Evolutionary conservation across 2,797 vertebrate genomes (phyloP), one percentile per base, ranked within the genome.

Genomic region (Balearica regulorum): DNA sequence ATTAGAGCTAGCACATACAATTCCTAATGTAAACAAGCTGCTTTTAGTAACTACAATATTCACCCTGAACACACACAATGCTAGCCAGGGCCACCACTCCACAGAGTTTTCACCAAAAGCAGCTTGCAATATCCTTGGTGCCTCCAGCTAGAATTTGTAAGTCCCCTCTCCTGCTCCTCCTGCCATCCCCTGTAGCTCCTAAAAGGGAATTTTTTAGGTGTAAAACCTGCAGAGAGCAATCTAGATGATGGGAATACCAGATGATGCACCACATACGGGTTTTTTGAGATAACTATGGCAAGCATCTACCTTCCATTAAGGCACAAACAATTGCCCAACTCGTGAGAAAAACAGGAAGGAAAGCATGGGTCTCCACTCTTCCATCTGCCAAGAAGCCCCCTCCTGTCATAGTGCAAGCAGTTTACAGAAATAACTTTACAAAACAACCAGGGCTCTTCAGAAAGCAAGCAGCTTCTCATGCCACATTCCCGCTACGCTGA

Each of bases 1-100:
- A 95, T 97, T 96, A 97, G 93, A 96, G 93, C 93, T 83, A 95
- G 92, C 95, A 97, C 82, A 94, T 83, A 94, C 96, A 97, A 84
- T 70, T 95, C 94, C 87, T 94, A 96, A 95, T 82, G 90, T 97
- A 97, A 97, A 97, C 96, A 97, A 87, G 94, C 93, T 93, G 95
- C 96, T 97, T 97, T 96, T 95, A 97, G 96, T 68, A 94, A 95
- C 93, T 91, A 73, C 89, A 91, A 1, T 79, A 78, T 73, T 93
- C 94, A 25, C 76, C 66, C 82, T 79, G 87, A 97, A 95, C 80
- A 94, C 95, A 97, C 91, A 95, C 93, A 88, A 73, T 0, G n/a
- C 41, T 58, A 44, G 87, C 39, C 80, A 96, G 79, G 64, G 89
- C 91, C 95, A 96, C 87, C 53, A n/a, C 44, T 92, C 65, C 72